Base-by-base conservation (phyloP, 1,140 invertebrate genomes). In the Drosophila lacertosa region DNA sequence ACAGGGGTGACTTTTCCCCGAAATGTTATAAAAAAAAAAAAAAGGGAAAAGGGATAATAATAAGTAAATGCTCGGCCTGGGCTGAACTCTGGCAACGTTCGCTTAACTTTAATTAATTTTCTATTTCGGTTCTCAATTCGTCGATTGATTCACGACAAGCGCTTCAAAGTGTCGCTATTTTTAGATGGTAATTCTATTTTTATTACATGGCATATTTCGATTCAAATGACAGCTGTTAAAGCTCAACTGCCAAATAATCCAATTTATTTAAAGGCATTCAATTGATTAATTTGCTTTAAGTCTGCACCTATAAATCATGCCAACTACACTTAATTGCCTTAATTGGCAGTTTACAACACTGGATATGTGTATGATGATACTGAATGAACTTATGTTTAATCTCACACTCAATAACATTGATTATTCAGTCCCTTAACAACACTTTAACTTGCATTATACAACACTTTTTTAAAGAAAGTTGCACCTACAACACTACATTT, bases 41-140 rank as follows among this genome's bases (percentile, higher is more conserved):
- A 63, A 22, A 63, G 33, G 57, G 33, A 63, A 72, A 74, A 70
- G 67, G 72, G 60, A 70, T 70, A 70, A 39, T 50, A 62, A 50
- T 51, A 67, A 74, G 55, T 71, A 54, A 74, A 65, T 58, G 67
- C 35, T 39, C 26, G 22, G 54, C 29, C 35, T 42, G 58, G 58
- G 26, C 54, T 54, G 37, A 39, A 20, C 18, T 10, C 15, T 7
- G 10, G 11, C 26, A 35, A 39, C 24, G 64, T 45, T 45, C 64
- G 37, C 32, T 68, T 76, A 76, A 76, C 57, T 76, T 76, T 68
- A 76, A 76, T 76, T 76, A 76, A 76, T 63, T 73, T 76, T 76
- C 63, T 68, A 76, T 74, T 71, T 71, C 35, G 7, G 47, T 11
- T 50, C 7, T 7, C 6, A 29, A n/a, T 33, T 44, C 3, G n/a